phyloP scores from a whole-genome alignment of 2,113 vertebrate genomes.

The Urocynchramus pylzowi region DNA sequence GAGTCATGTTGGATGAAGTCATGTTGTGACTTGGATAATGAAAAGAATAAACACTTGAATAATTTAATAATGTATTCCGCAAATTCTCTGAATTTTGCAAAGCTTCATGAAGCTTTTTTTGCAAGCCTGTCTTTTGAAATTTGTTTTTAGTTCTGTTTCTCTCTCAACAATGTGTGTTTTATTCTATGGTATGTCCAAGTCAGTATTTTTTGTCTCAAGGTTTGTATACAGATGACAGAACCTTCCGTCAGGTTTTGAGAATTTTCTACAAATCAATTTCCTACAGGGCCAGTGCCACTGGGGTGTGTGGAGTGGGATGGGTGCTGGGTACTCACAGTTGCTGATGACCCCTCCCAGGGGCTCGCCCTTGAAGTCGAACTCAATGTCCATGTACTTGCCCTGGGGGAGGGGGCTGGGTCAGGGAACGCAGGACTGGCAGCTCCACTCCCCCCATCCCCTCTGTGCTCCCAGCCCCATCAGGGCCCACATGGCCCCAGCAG shows the following conservation, averaged over 20 bases:
- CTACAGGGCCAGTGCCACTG: fast-evolving
- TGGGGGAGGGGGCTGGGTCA: background rate
- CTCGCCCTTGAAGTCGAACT: slow-evolving; percentile 82
- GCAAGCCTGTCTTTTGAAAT: background rate
- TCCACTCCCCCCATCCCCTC: background rate
- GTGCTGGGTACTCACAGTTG: slow-evolving; percentile 71
- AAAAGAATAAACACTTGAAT: background rate
- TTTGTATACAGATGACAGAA: background rate
- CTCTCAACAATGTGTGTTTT: background rate
- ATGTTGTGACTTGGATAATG: background rate
- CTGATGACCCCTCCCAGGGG: slow-evolving; percentile 80
- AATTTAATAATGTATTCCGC: background rate
- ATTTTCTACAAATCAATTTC: background rate
- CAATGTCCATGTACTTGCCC: slow-evolving; percentile 85
- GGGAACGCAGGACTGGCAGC: background rate
- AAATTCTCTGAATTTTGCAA: background rate
- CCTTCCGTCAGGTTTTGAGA: background rate
- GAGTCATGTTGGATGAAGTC: background rate
- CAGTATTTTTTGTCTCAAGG: background rate
- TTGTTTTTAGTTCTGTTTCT: background rate
- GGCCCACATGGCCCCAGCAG: fast-evolving
- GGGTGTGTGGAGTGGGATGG: fast-evolving
- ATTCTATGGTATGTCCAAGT: background rate
- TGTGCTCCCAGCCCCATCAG: background rate
- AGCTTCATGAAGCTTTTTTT: background rate